Evolutionary conservation across 2,113 vertebrate genomes (phyloP).

Genomic region (Montifringilla adamsi): DNA sequence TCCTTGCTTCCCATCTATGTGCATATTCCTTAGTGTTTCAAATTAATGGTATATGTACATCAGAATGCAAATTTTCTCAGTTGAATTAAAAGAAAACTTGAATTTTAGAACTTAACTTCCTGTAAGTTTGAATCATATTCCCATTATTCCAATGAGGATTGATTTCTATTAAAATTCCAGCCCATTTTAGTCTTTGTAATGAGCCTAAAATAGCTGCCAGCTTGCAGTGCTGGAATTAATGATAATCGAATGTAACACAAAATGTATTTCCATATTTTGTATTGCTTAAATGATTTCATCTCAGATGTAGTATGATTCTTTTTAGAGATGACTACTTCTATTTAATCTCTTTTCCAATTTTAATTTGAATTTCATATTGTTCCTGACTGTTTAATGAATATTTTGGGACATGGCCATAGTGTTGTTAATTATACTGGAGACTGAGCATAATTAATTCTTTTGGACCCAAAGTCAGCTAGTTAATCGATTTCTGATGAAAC

Average conservation of each 20-base stretch:
- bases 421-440: slow-evolving; percentile 82
- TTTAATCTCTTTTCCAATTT: slow-evolving; percentile 80
- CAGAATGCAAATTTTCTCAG: background rate
- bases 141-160: slow-evolving; percentile 77
- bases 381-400: slow-evolving; percentile 82
- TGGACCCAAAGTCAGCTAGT: slow-evolving; percentile 80
- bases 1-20: background rate
- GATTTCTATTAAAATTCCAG: slow-evolving; percentile 79
- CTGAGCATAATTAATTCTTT: slow-evolving; percentile 87
- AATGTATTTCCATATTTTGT: slow-evolving; percentile 85
- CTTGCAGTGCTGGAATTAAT: slow-evolving; percentile 79
- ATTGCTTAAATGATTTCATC: slow-evolving; percentile 81
- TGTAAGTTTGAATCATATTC: slow-evolving; percentile 68
- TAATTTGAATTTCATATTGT: slow-evolving; percentile 85
- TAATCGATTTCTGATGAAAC: slow-evolving; percentile 90
- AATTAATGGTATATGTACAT: background rate
- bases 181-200: slow-evolving; percentile 77
- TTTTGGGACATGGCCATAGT: slow-evolving; percentile 82
- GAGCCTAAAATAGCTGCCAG: slow-evolving; percentile 80
- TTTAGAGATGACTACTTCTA: slow-evolving; percentile 78
- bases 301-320: slow-evolving; percentile 77
- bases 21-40: background rate
- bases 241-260: slow-evolving; percentile 83
- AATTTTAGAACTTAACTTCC: slow-evolving; percentile 66
- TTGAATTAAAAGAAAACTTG: slow-evolving; percentile 44